Base-by-base conservation (phyloP, 2,888 invertebrate genomes). In the Cheilosia impressa region DNA sequence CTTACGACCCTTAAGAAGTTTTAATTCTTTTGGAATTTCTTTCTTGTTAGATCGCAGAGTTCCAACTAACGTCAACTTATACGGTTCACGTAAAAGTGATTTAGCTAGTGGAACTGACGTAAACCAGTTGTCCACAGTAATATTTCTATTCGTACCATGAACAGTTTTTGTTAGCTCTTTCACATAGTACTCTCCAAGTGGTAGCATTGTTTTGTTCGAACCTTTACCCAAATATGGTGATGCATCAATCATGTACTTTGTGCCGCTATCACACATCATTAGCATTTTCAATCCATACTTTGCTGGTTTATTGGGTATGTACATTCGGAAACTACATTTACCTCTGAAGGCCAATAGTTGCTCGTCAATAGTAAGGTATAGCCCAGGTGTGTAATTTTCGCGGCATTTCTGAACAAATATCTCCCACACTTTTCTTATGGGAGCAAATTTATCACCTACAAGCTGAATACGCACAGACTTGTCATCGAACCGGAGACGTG, bases 51-150 rank as follows among this genome's bases (percentile, higher is more conserved):
- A 87, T 75, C 90, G 71, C 66, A 90, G 41, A 55, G 90, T 90
- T 41, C 89, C 68, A 10, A 77, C 60, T 24, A 72, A 41, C 15
- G 72, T 72, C 10, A 75, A 31, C 24, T 81, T 73, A 77, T 90
- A 90, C 24, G 89, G 90, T 58, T 88, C 81, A 84, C 88, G 75
- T 53, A 90, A 87, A 62, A 90, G 68, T 31, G 79, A 58, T 77
- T 89, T 88, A 15, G 89, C 89, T 22, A 91, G 69, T 43, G 88
- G 82, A 34, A 91, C 88, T 24, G 90, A 90, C 6, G 90, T 90
- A 72, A 91, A 91, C 90, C 90, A 90, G 80, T 90, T 91, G 79
- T 91, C 90, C 76, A 87, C 79, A 1, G 89, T 90, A 22, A 88
- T 50, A 15, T 80, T 75, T n/a, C 66, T 24, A 57, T 62, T 65